Conservation (phyloP, 53 echinoderm and acorn worm species). For the Henricia sp. region DNA sequence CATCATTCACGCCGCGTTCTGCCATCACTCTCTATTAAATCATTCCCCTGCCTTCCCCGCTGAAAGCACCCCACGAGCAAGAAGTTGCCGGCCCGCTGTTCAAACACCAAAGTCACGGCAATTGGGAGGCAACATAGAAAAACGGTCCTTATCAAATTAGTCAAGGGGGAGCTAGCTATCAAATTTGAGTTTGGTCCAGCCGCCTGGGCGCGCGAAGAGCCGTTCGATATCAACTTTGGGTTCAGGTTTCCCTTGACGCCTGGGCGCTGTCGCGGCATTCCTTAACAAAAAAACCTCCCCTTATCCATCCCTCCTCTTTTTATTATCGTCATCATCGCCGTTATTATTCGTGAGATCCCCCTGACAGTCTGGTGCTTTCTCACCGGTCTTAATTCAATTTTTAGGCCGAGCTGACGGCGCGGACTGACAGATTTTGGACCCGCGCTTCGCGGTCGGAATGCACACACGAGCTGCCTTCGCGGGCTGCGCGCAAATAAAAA, state of each 20-base stretch:
- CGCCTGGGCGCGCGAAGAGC: slow-evolving; percentile 32
- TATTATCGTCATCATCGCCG: slow-evolving; percentile 55
- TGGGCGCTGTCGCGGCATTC: slow-evolving; percentile 47
- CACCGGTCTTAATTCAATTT: slow-evolving; percentile 58
- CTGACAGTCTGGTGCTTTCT: slow-evolving; percentile 62
- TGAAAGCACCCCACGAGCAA: slow-evolving; percentile 37
- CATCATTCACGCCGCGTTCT: slow-evolving; percentile 23
- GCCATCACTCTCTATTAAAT: slow-evolving; percentile 60
- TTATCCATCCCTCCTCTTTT: slow-evolving; percentile 31
- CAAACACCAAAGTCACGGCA: slow-evolving; percentile 63
- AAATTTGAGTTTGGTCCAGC: slow-evolving; percentile 59
- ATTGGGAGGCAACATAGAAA: slow-evolving; percentile 54
- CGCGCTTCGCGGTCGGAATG: slow-evolving; percentile 19
- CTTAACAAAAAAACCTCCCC: slow-evolving; percentile 43
- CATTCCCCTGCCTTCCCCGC: slow-evolving; percentile 13
- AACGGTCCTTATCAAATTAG: slow-evolving; percentile 58
- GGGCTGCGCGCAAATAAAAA: slow-evolving; percentile 21
- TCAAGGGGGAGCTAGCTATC: slow-evolving; percentile 47
- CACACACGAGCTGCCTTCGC: slow-evolving; percentile 3
- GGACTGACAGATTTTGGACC: slow-evolving; percentile 37
- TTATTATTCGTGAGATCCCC: slow-evolving; percentile 59
- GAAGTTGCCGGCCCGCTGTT: slow-evolving; percentile 54
- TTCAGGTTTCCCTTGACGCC: slow-evolving; percentile 57
- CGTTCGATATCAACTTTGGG: slow-evolving; percentile 57
- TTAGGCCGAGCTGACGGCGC: slow-evolving; percentile 28